Base-by-base conservation (phyloP, 1,140 invertebrate species). In the Calephelis nemesis region DNA sequence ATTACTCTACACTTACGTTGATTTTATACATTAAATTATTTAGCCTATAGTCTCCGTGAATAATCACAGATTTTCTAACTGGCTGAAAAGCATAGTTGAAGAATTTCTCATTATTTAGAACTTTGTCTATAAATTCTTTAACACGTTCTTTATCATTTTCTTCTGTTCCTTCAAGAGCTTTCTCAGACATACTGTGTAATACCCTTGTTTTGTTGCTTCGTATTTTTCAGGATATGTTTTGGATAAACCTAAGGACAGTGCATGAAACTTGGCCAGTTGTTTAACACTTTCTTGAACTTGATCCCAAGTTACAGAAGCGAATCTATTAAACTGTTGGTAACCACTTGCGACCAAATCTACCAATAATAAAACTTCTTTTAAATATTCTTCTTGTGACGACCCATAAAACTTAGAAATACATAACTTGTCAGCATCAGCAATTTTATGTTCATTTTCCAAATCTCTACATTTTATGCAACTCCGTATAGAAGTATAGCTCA, bases 211-310 rank as follows among this genome's bases (percentile, higher is more conserved):
- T 0, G 77, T 66, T 0, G 73, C 62, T 4, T 75, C 65, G 45
- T 80, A 87, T 12, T 73, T 65, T n/a, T 74, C 70, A 0, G 82
- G 78, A n/a, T 77, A 30, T 4, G 82, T 71, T 12, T 72, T 54
- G 9, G 72, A 68, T 39, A 67, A 76, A 0, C 80, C 78, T 8
- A 84, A 78, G 0, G 85, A 88, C 0, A 87, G 48, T 0, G 85
- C 82, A 70, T 90, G 85, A 8, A 87, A 65, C 50, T 78, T 84
- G 0, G 84, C 84, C 19, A 90, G 69, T 7, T 78, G 68, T 39
- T 68, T 70, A 0, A 88, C 50, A n/a, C 79, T 72, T 12, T 75
- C 67, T 0, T 62, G 50, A 1, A 83, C 83, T 30, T 85, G 83
- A 4, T 79, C 70, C 84, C 84, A 86, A 13, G 78, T 75, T 4